Evolutionary conservation across 2,113 vertebrate species (phyloP), one percentile per base, ranked within the genome.

Genomic region (Callipepla californica): DNA sequence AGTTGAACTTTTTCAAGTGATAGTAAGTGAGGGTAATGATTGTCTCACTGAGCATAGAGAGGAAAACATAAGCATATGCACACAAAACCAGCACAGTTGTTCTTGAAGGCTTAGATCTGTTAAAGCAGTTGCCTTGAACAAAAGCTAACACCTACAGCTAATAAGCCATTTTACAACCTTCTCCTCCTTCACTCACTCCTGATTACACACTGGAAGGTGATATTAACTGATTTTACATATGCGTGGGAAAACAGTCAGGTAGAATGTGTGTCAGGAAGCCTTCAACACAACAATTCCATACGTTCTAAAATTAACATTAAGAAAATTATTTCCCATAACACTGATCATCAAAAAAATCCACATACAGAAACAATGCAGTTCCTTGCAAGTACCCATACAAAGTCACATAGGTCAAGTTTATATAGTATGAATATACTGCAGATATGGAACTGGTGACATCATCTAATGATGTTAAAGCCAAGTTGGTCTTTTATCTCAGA

Each of bases 261-360:
- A 25, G 83, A 89, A 90, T 23, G 86, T 48, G 57, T 68, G 78
- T 73, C 79, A 95, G 89, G 96, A 94, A 97, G 73, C 34, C 47
- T 81, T 90, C 40, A 89, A 67, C 4, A 57, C 55, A 97, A 79
- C 73, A 88, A 96, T 96, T 45, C 88, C 87, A 93, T 68, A 92
- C 70, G 84, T 89, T 95, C 94, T 92, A 87, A 96, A 96, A 95
- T 96, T 93, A 95, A 93, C 92, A 94, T 96, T 26, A 51, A 38
- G 36, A 66, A 70, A 51, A 70, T 90, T 89, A 51, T 93, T 95
- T 96, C 89, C 70, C 77, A 91, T 96, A 89, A 94, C 94, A 95
- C 80, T 93, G 53, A 93, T 92, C 30, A 89, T 76, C 87, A 76
- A 96, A 79, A 97, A 93, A 92, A 93, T 89, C 78, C 86, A 95